Percentiles rank a stretch among this genome's conserved stretches.
phyloP scores from a whole-genome alignment of 2,113 vertebrate genomes.

The Archilochus colubris region DNA sequence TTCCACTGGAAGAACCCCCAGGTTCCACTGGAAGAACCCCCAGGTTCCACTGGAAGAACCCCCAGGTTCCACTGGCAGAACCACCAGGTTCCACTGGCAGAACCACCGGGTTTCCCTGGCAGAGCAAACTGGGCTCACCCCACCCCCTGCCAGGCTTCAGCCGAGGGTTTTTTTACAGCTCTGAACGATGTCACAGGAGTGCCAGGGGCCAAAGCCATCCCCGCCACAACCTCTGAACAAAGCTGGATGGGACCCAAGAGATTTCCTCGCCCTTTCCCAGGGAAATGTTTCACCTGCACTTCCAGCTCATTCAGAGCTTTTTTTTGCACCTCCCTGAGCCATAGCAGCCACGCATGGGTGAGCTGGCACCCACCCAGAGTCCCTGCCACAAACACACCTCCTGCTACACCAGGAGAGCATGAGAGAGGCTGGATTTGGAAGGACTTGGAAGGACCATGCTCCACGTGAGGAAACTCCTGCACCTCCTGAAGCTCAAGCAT shows the following conservation, averaged over 20 bases:
- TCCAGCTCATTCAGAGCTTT: neutral
- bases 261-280: neutral
- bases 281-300: neutral
- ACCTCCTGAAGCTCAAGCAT: neutral
- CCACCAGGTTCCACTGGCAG: too few species aligned
- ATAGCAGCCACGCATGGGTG: neutral
- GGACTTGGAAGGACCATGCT: too few species aligned
- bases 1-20: too few species aligned
- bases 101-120: too few species aligned
- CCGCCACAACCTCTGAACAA: neutral
- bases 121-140: neutral
- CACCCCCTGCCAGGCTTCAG: neutral
- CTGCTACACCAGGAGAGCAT: neutral
- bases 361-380: slow-evolving; percentile 14
- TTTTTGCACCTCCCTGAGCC: slow-evolving; percentile 17
- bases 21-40: too few species aligned
- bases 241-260: slow-evolving; percentile 7
- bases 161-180: neutral
- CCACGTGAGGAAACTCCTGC: fast-evolving
- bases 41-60: too few species aligned
- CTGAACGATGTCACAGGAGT: slow-evolving; percentile 10
- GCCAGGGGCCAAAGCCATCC: slow-evolving; percentile 21
- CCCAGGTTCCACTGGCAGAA: too few species aligned
- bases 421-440: neutral
- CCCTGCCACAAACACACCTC: neutral